phyloP scores from a whole-genome alignment of 2,888 invertebrate species.

The Camptogramma bilineatum region DNA sequence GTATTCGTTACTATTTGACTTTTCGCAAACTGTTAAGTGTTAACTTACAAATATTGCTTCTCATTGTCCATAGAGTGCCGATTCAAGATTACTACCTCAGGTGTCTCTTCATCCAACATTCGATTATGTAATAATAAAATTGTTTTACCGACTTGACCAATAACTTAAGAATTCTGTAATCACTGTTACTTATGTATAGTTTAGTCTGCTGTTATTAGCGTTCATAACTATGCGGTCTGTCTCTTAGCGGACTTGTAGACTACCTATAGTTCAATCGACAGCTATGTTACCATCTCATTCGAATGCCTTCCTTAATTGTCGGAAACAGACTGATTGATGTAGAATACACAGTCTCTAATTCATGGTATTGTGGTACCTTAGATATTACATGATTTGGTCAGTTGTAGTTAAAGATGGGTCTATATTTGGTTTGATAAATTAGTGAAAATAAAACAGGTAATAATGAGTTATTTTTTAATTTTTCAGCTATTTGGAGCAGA shows the following conservation, averaged over 20 bases:
- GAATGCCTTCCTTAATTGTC: no score
- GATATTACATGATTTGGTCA: background rate
- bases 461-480: slow-evolving; percentile 15
- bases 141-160: slow-evolving; percentile 46
- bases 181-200: slow-evolving; percentile 1
- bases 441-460: background rate
- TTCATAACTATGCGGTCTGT: background rate
- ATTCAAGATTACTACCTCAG: slow-evolving; percentile 64
- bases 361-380: background rate
- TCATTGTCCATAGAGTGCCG: slow-evolving; percentile 75
- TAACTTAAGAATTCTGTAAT: background rate
- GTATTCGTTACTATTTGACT: background rate
- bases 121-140: slow-evolving; percentile 65
- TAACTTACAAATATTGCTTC: slow-evolving; percentile 45
- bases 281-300: background rate
- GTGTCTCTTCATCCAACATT: slow-evolving; percentile 66
- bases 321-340: background rate
- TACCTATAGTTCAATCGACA: background rate
- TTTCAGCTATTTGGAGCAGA: slow-evolving; percentile 81
- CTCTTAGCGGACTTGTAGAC: background rate
- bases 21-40: slow-evolving; percentile 1
- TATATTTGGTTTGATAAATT: background rate
- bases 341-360: background rate
- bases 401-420: background rate
- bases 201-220: slow-evolving; percentile 4